Conservation (phyloP, 1,140 invertebrate genomes). For the Papilio dardanus region DNA sequence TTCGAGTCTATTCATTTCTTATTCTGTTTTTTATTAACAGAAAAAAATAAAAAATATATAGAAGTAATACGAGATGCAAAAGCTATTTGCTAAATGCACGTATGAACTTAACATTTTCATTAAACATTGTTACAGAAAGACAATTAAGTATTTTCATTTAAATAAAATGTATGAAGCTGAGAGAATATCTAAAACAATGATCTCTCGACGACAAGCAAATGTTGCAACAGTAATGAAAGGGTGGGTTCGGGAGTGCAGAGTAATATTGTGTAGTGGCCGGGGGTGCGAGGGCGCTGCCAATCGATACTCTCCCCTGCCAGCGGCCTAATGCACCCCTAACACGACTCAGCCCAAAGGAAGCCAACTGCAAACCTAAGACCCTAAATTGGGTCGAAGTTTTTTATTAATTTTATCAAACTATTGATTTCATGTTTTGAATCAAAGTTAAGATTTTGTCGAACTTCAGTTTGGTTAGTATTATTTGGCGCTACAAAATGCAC, state of each 20-base stretch:
- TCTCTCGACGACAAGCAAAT: constrained; percentile 55
- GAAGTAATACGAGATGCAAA: background rate
- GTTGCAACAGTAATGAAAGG: constrained; percentile 71
- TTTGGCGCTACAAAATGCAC: background rate
- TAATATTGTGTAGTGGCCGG: constrained; percentile 61
- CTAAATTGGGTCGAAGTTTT: constrained; percentile 57
- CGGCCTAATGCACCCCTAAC: constrained; percentile 74
- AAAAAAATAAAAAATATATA: background rate
- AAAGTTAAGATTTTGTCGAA: background rate
- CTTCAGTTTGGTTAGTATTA: background rate
- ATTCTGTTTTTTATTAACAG: background rate
- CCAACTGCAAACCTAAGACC: constrained; percentile 37
- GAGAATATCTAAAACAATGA: constrained; percentile 62
- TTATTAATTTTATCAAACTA: constrained; percentile 28
- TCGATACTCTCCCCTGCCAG: constrained; percentile 73
- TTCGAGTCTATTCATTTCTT: background rate
- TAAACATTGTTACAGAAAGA: constrained; percentile 6
- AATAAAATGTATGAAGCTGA: constrained; percentile 24
- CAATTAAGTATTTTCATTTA: constrained; percentile 32
- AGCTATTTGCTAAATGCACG: constrained; percentile 3
- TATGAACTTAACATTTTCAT: background rate
- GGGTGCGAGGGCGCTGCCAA: constrained; percentile 57
- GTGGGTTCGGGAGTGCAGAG: constrained; percentile 60
- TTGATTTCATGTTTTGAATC: background rate
- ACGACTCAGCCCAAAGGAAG: constrained; percentile 54